Evolutionary conservation across 2,113 vertebrate species (phyloP), one percentile per base, ranked within the genome.

Genomic region (Myrmecophaga tridactyla): DNA sequence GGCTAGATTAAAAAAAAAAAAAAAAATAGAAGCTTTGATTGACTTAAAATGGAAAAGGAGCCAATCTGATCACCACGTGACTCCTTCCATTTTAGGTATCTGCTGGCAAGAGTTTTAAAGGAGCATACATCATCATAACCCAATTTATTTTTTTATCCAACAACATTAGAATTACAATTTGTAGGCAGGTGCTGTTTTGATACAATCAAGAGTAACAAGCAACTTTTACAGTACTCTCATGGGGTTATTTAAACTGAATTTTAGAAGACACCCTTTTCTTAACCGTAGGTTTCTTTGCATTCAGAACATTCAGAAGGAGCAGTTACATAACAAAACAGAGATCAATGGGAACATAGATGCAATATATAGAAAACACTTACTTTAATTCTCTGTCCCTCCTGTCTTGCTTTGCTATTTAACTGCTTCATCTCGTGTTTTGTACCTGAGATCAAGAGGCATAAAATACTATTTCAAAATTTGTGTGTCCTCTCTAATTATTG

Each of bases 361-460:
- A 98, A 98, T 93, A 98, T 90, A 97, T 23, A 75, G 75, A 95
- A 94, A 96, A 98, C 95, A 97, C 98, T 98, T 98, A 98, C 97
- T 98, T 95, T 95, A 96, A 96, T 97, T 98, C 96, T 98, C 95
- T 98, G 97, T 96, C 98, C 96, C 98, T 98, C 97, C 96, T 98
- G 97, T 96, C 97, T 97, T 97, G 97, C 96, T 98, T 98, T 98
- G 97, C 97, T 98, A 98, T 96, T 98, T 98, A 97, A 98, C 96
- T 98, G 97, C 97, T 97, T 98, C 95, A 98, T 96, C 98, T 98
- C 72, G 91, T 95, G 95, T 98, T 98, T 97, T 97, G 95, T 95
- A 98, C 97, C 97, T 98, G 97, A 98, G 97, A 97, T 98, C 97
- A 97, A 98, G 98, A 98, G 97, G 97, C 97, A 98, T 98, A 98